These are phyloP conservation scores for Ceratina australensis DNA, from an alignment of 1,140 invertebrate species.

Conservation along the genomic window DNA sequence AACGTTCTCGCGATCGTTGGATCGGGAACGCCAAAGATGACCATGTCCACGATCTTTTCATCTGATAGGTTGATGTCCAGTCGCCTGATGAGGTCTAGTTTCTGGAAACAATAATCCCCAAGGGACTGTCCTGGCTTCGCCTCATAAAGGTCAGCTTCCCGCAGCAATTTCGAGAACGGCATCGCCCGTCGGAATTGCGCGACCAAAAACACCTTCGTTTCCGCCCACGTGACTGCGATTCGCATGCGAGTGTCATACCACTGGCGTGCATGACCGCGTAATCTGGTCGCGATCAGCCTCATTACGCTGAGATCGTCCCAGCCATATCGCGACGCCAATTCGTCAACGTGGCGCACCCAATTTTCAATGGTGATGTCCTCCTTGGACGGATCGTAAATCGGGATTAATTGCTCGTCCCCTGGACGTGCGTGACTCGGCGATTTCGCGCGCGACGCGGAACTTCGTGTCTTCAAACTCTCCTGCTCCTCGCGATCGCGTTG, in stretches of 20 bases:
- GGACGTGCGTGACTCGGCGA: no score
- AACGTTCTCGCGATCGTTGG: not conserved
- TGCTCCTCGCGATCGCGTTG: no score
- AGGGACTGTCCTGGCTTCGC: not conserved
- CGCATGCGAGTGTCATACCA: conserved; percentile 4
- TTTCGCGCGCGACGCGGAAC: no score
- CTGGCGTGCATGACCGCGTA: not conserved
- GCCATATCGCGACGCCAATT: not conserved
- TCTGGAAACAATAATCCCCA: conserved; percentile 28
- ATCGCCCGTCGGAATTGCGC: conserved; percentile 8
- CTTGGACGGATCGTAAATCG: no score
- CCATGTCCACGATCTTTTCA: not conserved
- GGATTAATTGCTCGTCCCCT: no score
- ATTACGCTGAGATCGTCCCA: conserved; percentile 8
- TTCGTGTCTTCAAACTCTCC: no score
- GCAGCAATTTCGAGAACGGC: not conserved
- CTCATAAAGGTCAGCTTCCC: not conserved
- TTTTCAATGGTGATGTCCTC: no score
- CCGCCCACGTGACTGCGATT: not conserved
- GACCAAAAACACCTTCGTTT: not conserved
- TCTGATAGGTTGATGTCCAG: not conserved
- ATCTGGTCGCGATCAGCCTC: not conserved
- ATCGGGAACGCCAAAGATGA: not conserved
- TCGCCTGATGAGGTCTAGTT: not conserved
- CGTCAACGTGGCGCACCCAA: not conserved